A percentile compares a stretch with the other conserved stretches of the same genome.
Conservation (phyloP, 2,113 vertebrate species). For the Nothocercus nigrocapillus region DNA sequence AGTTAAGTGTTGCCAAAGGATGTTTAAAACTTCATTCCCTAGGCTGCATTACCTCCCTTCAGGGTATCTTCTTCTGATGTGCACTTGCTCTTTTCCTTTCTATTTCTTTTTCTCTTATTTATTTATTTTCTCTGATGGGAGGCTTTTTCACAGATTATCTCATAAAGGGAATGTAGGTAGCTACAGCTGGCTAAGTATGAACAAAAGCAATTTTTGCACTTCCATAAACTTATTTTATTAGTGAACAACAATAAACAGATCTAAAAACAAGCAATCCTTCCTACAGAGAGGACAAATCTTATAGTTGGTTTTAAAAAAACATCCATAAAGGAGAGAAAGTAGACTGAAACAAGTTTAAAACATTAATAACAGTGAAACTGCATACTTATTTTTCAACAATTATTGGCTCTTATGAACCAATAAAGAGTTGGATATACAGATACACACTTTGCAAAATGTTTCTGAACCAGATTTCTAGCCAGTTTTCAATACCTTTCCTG, state of each 20-base stretch:
- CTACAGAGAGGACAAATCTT: neutral
- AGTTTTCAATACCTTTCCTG: neutral
- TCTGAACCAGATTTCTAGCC: neutral
- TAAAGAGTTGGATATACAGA: neutral
- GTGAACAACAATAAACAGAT: neutral
- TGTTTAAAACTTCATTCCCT: neutral
- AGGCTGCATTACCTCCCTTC: neutral
- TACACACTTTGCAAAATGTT: neutral
- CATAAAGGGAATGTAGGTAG: neutral
- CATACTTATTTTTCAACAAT: neutral
- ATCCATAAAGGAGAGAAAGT: neutral
- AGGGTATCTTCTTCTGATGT: neutral
- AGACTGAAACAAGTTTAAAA: neutral
- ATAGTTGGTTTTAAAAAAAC: neutral
- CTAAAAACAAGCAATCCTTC: neutral
- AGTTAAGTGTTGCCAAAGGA: neutral
- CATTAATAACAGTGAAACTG: neutral
- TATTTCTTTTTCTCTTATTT: neutral
- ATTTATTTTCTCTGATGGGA: neutral
- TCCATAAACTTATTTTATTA: neutral
- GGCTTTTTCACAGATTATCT: neutral
- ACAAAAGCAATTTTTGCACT: neutral
- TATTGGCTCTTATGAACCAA: neutral
- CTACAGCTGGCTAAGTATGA: neutral
- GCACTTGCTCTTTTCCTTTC: neutral